Percentiles rank a stretch among this genome's conserved stretches.
phyloP scores from a whole-genome alignment of 2,888 invertebrate species.

The Agrenia bidenticulata region DNA sequence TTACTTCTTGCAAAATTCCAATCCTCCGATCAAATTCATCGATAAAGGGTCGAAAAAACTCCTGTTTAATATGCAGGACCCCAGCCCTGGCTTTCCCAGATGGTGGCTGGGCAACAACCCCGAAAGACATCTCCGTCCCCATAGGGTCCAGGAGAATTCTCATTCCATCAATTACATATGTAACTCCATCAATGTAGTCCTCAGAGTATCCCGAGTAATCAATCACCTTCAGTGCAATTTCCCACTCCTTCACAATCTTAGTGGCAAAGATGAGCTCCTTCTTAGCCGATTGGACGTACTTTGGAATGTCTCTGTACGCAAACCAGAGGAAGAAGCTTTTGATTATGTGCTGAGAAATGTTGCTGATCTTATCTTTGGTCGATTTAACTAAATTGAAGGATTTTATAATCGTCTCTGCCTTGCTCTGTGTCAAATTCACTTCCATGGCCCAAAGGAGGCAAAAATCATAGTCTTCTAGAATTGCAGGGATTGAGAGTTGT shows the following conservation, averaged over 20 bases:
- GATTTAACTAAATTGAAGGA: too few species aligned
- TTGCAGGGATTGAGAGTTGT: too few species aligned
- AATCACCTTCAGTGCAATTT: neutral
- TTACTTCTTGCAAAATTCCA: too few species aligned
- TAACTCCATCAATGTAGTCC: constrained; percentile 4
- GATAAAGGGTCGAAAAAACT: constrained; percentile 1
- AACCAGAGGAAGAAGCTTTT: constrained; percentile 9
- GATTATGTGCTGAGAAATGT: too few species aligned
- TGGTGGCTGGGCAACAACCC: neutral
- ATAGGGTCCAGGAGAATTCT: neutral
- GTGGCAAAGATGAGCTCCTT: neutral
- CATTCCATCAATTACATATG: neutral
- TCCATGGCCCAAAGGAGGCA: too few species aligned
- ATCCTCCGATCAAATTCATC: neutral
- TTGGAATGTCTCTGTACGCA: neutral
- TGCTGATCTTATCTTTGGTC: too few species aligned
- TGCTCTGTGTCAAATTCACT: too few species aligned
- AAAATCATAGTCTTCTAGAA: too few species aligned
- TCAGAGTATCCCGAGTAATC: neutral
- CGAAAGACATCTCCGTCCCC: neutral
- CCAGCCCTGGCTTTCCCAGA: neutral
- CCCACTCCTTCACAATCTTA: neutral
- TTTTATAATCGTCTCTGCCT: too few species aligned
- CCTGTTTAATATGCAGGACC: neutral
- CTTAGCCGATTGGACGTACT: neutral